Conservation (phyloP, 2,888 invertebrate genomes). For the Lathronympha strigana region DNA sequence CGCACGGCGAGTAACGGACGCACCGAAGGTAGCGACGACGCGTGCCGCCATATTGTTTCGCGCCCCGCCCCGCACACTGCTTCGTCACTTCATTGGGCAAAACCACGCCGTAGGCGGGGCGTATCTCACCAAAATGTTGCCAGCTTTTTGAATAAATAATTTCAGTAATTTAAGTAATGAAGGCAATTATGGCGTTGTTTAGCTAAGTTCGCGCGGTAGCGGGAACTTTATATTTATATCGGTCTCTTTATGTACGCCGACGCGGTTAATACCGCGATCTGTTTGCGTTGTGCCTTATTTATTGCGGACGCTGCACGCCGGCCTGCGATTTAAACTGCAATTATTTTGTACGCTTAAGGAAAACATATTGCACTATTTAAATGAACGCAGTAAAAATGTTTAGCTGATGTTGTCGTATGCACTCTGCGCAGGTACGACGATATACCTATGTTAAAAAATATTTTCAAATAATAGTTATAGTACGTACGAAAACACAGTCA, state of each 20-base stretch:
- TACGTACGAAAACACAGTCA: no score
- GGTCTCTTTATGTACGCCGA: constrained; percentile 84
- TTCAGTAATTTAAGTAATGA: constrained; percentile 85
- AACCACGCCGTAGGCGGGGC: constrained; percentile 60
- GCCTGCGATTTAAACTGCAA: constrained; percentile 81
- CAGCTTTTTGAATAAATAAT: constrained; percentile 85
- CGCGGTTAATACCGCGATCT: constrained; percentile 84
- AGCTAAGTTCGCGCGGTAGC: constrained; percentile 84
- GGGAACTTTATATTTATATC: constrained; percentile 84
- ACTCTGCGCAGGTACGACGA: no score
- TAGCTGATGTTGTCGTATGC: constrained; percentile 2
- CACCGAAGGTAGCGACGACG: constrained; percentile 49
- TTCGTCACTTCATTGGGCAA: constrained; percentile 63
- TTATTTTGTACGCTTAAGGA: constrained; percentile 75
- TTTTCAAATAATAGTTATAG: not conserved
- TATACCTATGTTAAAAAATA: no score
- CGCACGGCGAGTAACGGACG: constrained; percentile 54
- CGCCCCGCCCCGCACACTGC: constrained; percentile 67
- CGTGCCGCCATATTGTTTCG: constrained; percentile 77
- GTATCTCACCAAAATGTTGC: constrained; percentile 76
- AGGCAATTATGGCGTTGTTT: constrained; percentile 85
- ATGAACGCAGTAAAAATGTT: constrained; percentile 56
- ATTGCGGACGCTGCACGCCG: constrained; percentile 78
- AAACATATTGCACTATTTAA: constrained; percentile 75
- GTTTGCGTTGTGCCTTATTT: constrained; percentile 82